Base-by-base conservation (phyloP, 2,113 vertebrate species). In the Acanthisitta chloris region DNA sequence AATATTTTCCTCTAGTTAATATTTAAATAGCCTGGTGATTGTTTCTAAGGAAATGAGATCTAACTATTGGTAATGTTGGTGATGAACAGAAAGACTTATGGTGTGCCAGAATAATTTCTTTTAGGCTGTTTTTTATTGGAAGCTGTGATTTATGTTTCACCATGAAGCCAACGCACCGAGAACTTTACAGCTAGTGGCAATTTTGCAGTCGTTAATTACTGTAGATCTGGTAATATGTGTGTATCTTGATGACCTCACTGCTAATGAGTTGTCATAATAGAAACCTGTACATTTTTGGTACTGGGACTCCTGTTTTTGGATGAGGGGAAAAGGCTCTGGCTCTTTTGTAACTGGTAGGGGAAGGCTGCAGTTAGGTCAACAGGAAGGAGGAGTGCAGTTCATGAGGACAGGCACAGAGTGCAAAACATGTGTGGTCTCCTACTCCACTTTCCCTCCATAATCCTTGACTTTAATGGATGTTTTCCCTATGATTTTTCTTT, bases 361-460 rank as follows among this genome's bases (percentile, higher is more conserved):
- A 40, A 23, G 29, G 29, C 28, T 65, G n/a, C 2, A 5, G 8
- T 20, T 2, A 0, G 0, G 12, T 38, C 3, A 2, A 0, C 36
- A 36, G 61, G 51, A 78, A 40, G 0, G 2, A 64, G 34, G 34
- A 88, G 17, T 25, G 33, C 52, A 64, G 61, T 36, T 51, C 46
- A 9, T 0, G 2, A 67, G 72, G 31, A 46, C 23, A 48, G 42
- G 38, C 48, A 72, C 25, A 13, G 62, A 67, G 40, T 13, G 23
- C 45, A 59, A 13, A 31, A 69, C 17, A 7, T 23, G 12, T 14
- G 66, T 43, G 26, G 17, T 70, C 34, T 83, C n/a, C 77, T 90
- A 2, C 45, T 86, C 54, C 0, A 1, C 54, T 69, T 73, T 48
- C 48, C 34, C 33, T 85, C 64, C 17, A 2, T 86, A 81, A 93